Percentiles rank a stretch among this genome's conserved stretches.
These are phyloP conservation scores for Nasonia oneida DNA, from an alignment of 2,888 invertebrate genomes.

Conservation along the genomic window DNA sequence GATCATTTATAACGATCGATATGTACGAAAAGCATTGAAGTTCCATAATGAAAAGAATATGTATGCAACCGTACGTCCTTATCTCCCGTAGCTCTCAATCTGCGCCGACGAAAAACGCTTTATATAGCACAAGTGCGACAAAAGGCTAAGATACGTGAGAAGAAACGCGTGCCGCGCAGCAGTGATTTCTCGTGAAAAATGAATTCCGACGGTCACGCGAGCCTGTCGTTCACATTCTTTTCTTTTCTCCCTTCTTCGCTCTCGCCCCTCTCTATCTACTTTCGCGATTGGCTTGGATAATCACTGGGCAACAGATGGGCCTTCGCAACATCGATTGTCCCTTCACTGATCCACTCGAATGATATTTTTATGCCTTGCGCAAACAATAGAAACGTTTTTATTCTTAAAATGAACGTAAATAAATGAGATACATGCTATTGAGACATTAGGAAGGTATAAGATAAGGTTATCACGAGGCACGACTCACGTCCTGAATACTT, in stretches of 20 bases:
- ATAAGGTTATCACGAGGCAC: not conserved
- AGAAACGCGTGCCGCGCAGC: not conserved
- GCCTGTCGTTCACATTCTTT: constrained; percentile 34
- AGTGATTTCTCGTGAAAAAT: constrained; percentile 53
- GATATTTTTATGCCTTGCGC: not conserved
- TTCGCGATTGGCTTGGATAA: constrained; percentile 15
- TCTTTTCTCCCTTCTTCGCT: too few species aligned
- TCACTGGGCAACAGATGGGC: constrained; percentile 40
- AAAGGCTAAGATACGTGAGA: not conserved
- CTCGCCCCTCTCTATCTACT: not conserved
- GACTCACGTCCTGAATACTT: not conserved
- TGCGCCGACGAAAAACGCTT: not conserved
- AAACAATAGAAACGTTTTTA: not conserved
- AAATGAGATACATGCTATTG: not conserved
- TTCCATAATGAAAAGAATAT: not conserved
- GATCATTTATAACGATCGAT: not conserved
- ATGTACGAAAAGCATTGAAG: not conserved
- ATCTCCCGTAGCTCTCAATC: not conserved
- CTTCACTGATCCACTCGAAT: not conserved
- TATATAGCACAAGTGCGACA: not conserved
- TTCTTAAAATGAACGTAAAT: not conserved
- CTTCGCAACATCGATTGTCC: constrained; percentile 10
- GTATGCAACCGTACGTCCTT: not conserved
- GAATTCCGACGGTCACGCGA: constrained; percentile 57
- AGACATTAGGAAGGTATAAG: not conserved